Percentiles rank a stretch among this genome's conserved stretches.
These are phyloP conservation scores for Leptestheria dahalacensis DNA, from an alignment of 1,140 invertebrate species.

Conservation along the genomic window DNA sequence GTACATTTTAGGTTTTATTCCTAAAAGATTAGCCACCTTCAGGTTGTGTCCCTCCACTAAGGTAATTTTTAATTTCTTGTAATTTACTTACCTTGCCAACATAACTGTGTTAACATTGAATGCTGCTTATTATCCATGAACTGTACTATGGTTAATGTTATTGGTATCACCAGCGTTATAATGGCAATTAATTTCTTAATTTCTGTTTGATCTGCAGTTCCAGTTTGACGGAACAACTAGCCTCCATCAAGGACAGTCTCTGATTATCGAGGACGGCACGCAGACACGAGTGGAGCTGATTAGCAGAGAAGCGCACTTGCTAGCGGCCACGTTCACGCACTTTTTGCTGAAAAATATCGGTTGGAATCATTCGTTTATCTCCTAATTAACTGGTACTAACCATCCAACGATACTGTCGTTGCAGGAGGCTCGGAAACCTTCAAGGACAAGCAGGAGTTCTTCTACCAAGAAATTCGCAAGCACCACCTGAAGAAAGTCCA, in stretches of 20 bases:
- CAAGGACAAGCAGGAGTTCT: conserved; percentile 88
- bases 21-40: conserved; percentile 79
- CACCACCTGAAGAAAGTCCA: conserved; percentile 69
- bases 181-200: not conserved
- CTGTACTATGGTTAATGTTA: too few species aligned
- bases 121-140: too few species aligned
- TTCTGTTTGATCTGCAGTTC: conserved; percentile 36
- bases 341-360: conserved; percentile 87
- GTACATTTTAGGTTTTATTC: conserved; percentile 79
- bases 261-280: conserved; percentile 75
- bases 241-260: conserved; percentile 35
- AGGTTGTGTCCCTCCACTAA: conserved; percentile 81
- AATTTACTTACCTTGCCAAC: not conserved
- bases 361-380: conserved; percentile 21
- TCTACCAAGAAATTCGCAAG: conserved; percentile 80
- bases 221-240: conserved; percentile 35
- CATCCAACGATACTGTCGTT: too few species aligned
- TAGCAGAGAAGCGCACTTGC: conserved; percentile 68
- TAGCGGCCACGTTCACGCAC: conserved; percentile 81
- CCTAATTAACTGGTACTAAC: too few species aligned
- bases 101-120: not conserved
- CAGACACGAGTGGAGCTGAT: conserved; percentile 69
- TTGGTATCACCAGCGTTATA: too few species aligned
- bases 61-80: conserved; percentile 31
- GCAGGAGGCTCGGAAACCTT: conserved; percentile 86